Conservation (phyloP, 2,888 invertebrate species). For the Drosophila nr. perissopoda region DNA sequence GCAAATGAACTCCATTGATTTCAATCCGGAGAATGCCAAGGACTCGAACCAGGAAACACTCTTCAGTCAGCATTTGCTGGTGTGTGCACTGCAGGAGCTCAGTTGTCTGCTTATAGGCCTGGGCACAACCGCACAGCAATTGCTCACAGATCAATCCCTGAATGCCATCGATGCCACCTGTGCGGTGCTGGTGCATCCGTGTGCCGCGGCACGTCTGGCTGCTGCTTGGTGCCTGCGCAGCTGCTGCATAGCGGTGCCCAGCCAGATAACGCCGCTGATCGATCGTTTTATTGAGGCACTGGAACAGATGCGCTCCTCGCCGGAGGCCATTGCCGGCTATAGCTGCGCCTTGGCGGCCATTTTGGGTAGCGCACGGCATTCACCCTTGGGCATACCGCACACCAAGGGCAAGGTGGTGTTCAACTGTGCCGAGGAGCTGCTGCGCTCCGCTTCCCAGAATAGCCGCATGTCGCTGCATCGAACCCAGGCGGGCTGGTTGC, state of each 20-base stretch:
- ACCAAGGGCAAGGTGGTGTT: slow-evolving; percentile 99
- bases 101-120: slow-evolving; percentile 95
- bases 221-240: slow-evolving; percentile 97
- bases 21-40: slow-evolving; percentile 96
- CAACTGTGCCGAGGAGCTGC: slow-evolving; percentile 97
- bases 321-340: slow-evolving; percentile 95
- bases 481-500: slow-evolving; percentile 98
- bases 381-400: slow-evolving; percentile 97
- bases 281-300: slow-evolving; percentile 95
- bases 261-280: slow-evolving; percentile 96
- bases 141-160: slow-evolving; percentile 94
- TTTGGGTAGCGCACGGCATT: slow-evolving; percentile 94
- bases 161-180: slow-evolving; percentile 88
- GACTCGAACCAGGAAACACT: slow-evolving; percentile 95
- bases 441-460: slow-evolving; percentile 98
- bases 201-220: slow-evolving; percentile 95
- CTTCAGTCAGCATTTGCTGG: slow-evolving; percentile 95
- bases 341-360: slow-evolving; percentile 97
- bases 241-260: slow-evolving; percentile 96
- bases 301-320: slow-evolving; percentile 95
- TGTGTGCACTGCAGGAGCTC: slow-evolving; percentile 96
- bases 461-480: slow-evolving; percentile 96
- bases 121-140: slow-evolving; percentile 96
- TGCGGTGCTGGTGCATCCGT: slow-evolving; percentile 94
- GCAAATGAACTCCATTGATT: slow-evolving; percentile 97